phyloP scores from a whole-genome alignment of 1,140 invertebrate species.

The Ceratina australensis region DNA sequence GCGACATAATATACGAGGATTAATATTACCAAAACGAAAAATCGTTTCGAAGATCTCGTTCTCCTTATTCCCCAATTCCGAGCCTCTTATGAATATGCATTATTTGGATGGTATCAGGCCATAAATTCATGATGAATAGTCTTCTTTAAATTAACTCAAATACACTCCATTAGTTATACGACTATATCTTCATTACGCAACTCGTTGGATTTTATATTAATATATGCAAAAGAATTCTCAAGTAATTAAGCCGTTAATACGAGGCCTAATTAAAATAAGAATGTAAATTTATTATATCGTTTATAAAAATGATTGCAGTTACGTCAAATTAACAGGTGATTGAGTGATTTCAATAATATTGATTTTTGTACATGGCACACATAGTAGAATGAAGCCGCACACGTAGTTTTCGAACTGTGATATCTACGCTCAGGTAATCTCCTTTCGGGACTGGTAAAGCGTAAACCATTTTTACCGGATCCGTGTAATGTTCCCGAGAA shows the following conservation, averaged over 20 bases:
- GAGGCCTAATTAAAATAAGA: too few relatives aligned
- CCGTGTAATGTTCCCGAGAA: neutral
- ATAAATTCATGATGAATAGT: slow-evolving; percentile 14
- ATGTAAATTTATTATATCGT: too few relatives aligned
- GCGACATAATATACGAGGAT: neutral
- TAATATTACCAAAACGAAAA: neutral
- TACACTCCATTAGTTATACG: neutral
- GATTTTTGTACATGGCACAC: too few relatives aligned
- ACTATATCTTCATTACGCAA: slow-evolving; percentile 10
- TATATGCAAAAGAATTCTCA: neutral
- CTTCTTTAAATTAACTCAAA: slow-evolving; percentile 13
- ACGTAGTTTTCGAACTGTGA: neutral
- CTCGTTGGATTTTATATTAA: neutral
- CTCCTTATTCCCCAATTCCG: neutral
- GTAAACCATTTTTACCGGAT: neutral
- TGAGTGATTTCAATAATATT: too few relatives aligned
- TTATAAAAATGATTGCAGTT: too few relatives aligned
- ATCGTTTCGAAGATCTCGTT: neutral
- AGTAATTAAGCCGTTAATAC: neutral
- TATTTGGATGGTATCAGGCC: neutral
- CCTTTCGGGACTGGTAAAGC: neutral
- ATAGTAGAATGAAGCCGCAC: too few relatives aligned
- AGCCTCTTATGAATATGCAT: slow-evolving; percentile 27
- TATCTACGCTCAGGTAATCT: neutral
- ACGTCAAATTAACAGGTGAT: too few relatives aligned